Evolutionary conservation across 2,888 invertebrate species (phyloP).

Genomic region (Chorisops tibialis): DNA sequence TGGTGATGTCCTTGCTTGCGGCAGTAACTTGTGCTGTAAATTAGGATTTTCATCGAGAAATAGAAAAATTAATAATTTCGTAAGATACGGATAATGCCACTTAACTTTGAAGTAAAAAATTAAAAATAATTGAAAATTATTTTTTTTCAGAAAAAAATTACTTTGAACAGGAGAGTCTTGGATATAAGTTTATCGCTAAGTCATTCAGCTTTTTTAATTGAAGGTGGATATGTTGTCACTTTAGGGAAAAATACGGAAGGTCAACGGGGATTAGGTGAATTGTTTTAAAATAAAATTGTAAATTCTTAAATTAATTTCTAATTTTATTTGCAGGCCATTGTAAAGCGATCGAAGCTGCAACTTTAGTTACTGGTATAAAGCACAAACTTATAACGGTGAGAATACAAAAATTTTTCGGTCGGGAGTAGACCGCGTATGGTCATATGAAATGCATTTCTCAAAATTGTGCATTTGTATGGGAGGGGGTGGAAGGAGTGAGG

Average conservation of each 20-base stretch:
- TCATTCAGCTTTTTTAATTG: conserved; percentile 62
- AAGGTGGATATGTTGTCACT: conserved; percentile 62
- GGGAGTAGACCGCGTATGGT: too few species aligned
- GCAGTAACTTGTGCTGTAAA: conserved; percentile 63
- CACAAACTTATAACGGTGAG: conserved; percentile 46
- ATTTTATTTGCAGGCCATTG: conserved; percentile 40
- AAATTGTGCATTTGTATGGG: too few species aligned
- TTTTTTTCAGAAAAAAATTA: conserved; percentile 49
- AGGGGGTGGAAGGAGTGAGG: too few species aligned
- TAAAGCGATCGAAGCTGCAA: conserved; percentile 40
- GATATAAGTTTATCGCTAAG: conserved; percentile 59
- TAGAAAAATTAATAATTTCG: conserved; percentile 45
- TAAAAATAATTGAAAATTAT: not conserved
- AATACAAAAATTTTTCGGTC: too few species aligned
- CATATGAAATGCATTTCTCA: too few species aligned
- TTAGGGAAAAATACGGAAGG: conserved; percentile 64
- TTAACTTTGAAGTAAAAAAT: not conserved
- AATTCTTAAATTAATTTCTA: not conserved
- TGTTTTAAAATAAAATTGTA: not conserved
- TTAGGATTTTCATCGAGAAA: conserved; percentile 57
- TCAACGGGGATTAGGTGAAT: conserved; percentile 56
- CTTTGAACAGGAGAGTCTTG: conserved; percentile 57
- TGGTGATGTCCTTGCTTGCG: conserved; percentile 62
- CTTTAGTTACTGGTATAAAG: conserved; percentile 45
- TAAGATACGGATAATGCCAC: conserved; percentile 35